phyloP scores from a whole-genome alignment of 2,113 vertebrate genomes.

The Perca flavescens region DNA sequence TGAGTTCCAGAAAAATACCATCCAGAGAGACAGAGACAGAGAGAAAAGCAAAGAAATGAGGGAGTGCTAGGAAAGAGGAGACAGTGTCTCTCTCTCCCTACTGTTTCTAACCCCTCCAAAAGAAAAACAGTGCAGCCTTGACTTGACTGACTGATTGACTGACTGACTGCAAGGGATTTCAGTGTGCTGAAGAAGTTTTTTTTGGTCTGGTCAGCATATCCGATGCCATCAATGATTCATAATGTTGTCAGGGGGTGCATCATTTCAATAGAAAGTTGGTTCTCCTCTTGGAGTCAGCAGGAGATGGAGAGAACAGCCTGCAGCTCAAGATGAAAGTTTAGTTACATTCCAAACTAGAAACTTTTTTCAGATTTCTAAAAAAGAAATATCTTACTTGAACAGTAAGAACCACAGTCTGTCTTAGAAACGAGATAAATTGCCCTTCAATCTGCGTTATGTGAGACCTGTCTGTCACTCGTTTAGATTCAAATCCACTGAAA shows the following conservation, averaged over 20 bases:
- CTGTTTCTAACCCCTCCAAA: conserved; percentile 41
- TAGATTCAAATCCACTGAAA: conserved; percentile 50
- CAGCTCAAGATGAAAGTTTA: conserved; percentile 36
- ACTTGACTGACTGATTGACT: conserved; percentile 19
- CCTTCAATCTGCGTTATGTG: conserved; percentile 1
- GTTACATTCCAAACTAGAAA: conserved; percentile 16
- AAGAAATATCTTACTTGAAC: not conserved
- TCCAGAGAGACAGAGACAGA: conserved; percentile 12
- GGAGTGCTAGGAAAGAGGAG: conserved; percentile 22
- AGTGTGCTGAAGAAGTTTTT: conserved; percentile 48
- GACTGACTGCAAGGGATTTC: conserved; percentile 54
- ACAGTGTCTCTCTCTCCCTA: not conserved
- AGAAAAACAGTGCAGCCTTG: conserved; percentile 36
- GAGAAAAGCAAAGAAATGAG: conserved; percentile 46
- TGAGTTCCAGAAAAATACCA: conserved; percentile 50
- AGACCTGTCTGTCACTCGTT: conserved; percentile 37
- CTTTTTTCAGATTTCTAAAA: conserved; percentile 2
- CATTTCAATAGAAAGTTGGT: conserved; percentile 53
- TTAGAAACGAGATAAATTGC: conserved; percentile 24
- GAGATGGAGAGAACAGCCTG: conserved; percentile 46
- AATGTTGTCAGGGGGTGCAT: conserved; percentile 70
- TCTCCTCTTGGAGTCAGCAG: conserved; percentile 55
- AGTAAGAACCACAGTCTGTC: not conserved
- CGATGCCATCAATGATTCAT: conserved; percentile 82
- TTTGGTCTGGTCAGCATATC: conserved; percentile 76